These are phyloP conservation scores for Gobius niger DNA, from an alignment of 2,113 vertebrate species.

Conservation along the genomic window DNA sequence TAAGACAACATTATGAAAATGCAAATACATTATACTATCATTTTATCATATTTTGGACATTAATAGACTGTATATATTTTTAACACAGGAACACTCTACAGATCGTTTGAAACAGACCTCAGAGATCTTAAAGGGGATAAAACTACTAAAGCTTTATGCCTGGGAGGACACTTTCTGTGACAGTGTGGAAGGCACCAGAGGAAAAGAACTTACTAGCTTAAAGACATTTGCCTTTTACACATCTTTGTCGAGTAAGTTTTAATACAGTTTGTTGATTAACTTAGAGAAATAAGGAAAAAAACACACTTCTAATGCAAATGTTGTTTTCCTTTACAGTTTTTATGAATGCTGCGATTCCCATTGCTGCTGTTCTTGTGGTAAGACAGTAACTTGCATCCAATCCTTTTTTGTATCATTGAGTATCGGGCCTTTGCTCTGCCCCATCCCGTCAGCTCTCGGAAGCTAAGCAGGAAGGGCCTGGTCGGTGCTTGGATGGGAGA, in stretches of 20 bases:
- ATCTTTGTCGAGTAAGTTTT: slow-evolving; percentile 65
- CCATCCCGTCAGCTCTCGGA: no score
- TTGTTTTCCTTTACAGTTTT: slow-evolving; percentile 82
- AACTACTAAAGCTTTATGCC: slow-evolving; percentile 93
- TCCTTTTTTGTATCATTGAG: background rate
- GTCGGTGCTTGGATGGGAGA: no score
- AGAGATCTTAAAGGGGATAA: slow-evolving; percentile 96
- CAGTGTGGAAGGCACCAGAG: slow-evolving; percentile 90
- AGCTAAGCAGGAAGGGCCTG: no score
- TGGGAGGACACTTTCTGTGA: slow-evolving; percentile 97
- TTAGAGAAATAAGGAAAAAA: background rate
- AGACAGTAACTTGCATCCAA: slow-evolving; percentile 54
- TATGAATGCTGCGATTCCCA: slow-evolving; percentile 97
- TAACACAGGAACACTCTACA: slow-evolving; percentile 90
- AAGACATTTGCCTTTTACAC: slow-evolving; percentile 67
- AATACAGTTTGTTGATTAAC: no score
- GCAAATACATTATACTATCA: background rate
- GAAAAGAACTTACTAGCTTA: slow-evolving; percentile 82
- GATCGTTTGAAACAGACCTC: slow-evolving; percentile 96
- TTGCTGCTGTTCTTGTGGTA: slow-evolving; percentile 95
- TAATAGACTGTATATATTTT: background rate
- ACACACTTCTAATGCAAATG: background rate
- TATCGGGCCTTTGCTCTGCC: no score
- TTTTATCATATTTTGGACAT: background rate
- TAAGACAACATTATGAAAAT: slow-evolving; percentile 66